Percentiles rank a stretch among this genome's conserved stretches.
Conservation (phyloP, 2,797 vertebrate genomes). For the Microctenopoma steveboyesi region DNA sequence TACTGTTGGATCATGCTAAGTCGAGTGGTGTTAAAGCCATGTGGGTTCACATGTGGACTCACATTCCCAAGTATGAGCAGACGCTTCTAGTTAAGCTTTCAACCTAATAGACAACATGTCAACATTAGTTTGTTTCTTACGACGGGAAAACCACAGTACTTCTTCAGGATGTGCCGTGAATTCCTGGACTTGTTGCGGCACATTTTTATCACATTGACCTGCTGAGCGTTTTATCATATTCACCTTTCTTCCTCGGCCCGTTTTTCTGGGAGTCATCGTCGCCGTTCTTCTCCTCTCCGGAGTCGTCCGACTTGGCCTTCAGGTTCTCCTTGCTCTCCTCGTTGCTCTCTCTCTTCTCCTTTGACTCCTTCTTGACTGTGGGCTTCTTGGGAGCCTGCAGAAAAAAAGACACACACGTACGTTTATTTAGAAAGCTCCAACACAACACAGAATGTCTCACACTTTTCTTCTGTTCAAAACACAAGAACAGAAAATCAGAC, state of each 20-base stretch:
- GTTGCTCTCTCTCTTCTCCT: constrained; percentile 91
- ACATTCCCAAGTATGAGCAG: not conserved
- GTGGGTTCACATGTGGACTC: no score
- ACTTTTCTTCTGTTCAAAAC: not conserved
- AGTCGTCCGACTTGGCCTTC: constrained; percentile 95
- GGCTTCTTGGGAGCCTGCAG: constrained; percentile 85
- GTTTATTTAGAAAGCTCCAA: not conserved
- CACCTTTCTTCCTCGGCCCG: constrained; percentile 94
- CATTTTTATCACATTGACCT: no score
- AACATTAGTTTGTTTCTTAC: no score
- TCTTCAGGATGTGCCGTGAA: no score
- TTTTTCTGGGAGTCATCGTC: constrained; percentile 94
- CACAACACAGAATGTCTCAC: no score
- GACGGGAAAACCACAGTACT: no score
- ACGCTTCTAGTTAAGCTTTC: not conserved
- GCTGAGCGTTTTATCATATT: not conserved
- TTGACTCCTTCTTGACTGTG: constrained; percentile 88
- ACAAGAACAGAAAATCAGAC: not conserved
- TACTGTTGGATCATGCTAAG: no score
- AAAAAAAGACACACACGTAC: not conserved
- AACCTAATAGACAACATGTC: not conserved
- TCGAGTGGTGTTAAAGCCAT: no score
- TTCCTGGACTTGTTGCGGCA: no score
- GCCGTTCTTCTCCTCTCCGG: constrained; percentile 95
- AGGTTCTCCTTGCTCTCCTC: constrained; percentile 96